Evolutionary conservation across 2,113 vertebrate genomes (phyloP).

Genomic region (Sminthopsis crassicaudata): DNA sequence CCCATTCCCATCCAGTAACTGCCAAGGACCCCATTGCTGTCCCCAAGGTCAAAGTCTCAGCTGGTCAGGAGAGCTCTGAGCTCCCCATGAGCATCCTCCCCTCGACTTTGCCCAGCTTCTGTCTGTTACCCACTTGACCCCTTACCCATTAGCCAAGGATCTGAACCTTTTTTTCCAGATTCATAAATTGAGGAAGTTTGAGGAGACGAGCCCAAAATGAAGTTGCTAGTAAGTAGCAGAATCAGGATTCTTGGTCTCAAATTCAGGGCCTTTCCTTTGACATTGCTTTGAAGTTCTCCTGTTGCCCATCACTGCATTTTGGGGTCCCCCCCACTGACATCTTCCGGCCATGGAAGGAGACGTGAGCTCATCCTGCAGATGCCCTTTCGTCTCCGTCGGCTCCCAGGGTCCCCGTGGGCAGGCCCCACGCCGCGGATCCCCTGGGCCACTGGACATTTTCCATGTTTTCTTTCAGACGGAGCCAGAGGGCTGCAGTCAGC

Average conservation of each 20-base stretch:
- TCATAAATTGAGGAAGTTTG: background rate
- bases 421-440: slow-evolving; percentile 35
- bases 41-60: background rate
- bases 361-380: background rate
- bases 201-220: background rate
- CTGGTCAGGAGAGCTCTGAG: background rate
- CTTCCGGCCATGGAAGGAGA: background rate
- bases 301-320: background rate
- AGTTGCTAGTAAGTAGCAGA: background rate
- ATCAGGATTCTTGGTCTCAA: background rate
- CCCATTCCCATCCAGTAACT: fast-evolving
- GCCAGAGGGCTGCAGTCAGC: background rate
- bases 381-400: slow-evolving; percentile 27
- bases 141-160: background rate
- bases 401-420: background rate
- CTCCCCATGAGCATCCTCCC: background rate
- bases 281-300: background rate
- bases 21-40: background rate
- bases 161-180: background rate
- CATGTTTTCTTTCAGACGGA: slow-evolving; percentile 50
- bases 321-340: background rate
- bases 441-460: background rate
- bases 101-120: background rate
- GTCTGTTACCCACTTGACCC: background rate
- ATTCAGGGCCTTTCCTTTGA: background rate